phyloP scores from a whole-genome alignment of 2,888 invertebrate genomes.

The Lydus trimaculatus region DNA sequence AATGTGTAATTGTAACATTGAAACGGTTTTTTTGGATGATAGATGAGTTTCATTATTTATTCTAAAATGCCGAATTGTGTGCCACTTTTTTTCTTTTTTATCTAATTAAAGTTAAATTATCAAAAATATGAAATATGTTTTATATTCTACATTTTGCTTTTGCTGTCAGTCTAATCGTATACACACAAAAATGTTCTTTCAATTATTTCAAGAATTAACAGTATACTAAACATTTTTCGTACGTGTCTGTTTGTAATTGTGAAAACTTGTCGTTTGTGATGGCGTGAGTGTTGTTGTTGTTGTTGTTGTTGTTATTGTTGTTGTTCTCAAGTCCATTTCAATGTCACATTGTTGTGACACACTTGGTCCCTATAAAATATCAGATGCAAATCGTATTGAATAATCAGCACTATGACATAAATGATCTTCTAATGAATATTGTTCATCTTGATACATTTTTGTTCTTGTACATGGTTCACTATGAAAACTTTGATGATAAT shows the following conservation, averaged over 20 bases:
- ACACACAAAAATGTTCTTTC: background rate
- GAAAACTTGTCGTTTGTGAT: conserved; percentile 35
- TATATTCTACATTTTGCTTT: background rate
- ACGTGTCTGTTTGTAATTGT: conserved; percentile 30
- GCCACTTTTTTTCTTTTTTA: background rate
- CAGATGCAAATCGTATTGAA: conserved; percentile 21
- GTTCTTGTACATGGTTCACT: conserved; percentile 46
- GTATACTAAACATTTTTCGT: conserved; percentile 41
- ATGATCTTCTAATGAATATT: conserved; percentile 16
- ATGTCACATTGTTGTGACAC: conserved; percentile 43
- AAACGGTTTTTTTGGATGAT: background rate
- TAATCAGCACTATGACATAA: conserved; percentile 26
- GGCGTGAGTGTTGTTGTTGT: too few species aligned
- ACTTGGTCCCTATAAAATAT: conserved; percentile 37
- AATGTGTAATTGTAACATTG: background rate
- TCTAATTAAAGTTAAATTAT: background rate
- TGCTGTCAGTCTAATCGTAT: background rate
- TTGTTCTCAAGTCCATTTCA: conserved; percentile 31
- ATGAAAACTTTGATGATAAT: conserved; percentile 46
- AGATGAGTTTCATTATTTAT: background rate
- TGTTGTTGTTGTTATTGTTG: background rate
- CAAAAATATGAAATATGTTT: conserved; percentile 1
- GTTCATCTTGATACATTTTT: conserved; percentile 31
- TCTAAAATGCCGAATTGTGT: background rate
- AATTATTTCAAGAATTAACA: background rate